Conservation (phyloP, 2,888 invertebrate genomes). For the Phragmatobia fuliginosa region DNA sequence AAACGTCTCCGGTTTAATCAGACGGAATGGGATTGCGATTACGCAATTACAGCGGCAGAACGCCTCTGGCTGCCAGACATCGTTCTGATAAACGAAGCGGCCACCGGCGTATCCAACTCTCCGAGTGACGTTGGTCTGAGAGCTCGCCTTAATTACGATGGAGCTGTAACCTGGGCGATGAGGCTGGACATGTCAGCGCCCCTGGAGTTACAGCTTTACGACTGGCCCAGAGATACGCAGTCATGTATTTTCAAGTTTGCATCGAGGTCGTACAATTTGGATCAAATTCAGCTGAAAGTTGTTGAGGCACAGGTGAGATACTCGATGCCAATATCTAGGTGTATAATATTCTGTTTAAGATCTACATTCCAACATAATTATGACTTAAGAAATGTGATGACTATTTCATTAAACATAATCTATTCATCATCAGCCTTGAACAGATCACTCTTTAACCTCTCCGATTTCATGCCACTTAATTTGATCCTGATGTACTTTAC, state of each 20-base stretch:
- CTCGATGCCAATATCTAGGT: too few species aligned
- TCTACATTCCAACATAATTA: too few species aligned
- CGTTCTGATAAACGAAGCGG: constrained; percentile 90
- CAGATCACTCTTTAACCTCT: too few species aligned
- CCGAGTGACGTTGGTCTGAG: constrained; percentile 88
- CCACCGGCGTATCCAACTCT: constrained; percentile 75
- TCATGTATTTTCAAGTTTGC: constrained; percentile 89
- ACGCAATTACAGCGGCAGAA: constrained; percentile 88
- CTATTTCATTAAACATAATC: neutral
- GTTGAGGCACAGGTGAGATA: constrained; percentile 59
- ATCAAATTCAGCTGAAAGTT: constrained; percentile 82
- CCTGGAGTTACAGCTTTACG: constrained; percentile 76
- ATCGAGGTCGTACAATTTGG: constrained; percentile 89
- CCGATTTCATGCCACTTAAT: too few species aligned
- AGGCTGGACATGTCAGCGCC: constrained; percentile 71
- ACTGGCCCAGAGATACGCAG: constrained; percentile 93
- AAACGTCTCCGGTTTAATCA: constrained; percentile 91
- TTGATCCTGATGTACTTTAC: too few species aligned
- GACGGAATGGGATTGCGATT: constrained; percentile 87
- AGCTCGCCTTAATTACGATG: constrained; percentile 89
- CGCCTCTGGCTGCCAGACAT: constrained; percentile 94
- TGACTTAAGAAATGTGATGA: neutral
- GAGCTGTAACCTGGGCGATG: constrained; percentile 80
- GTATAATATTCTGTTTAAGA: too few species aligned
- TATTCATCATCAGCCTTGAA: neutral